Percentiles rank a stretch among this genome's conserved stretches.
Conservation (phyloP, 2,113 vertebrate species). For the Lasiurus borealis region DNA sequence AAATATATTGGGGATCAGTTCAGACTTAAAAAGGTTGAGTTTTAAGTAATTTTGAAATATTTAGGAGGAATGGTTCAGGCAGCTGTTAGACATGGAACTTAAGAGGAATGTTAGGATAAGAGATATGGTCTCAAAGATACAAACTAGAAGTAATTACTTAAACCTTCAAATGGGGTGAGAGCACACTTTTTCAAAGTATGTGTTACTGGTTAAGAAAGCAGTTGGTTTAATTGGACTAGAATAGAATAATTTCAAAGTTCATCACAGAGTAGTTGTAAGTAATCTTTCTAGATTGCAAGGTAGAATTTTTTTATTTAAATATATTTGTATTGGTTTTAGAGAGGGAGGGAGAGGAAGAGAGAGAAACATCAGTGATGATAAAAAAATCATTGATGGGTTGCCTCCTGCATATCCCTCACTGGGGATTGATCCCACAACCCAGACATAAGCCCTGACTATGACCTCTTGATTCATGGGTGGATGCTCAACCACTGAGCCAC, state of each 20-base stretch:
- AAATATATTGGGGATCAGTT: not conserved
- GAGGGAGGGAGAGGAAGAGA: too few relatives aligned
- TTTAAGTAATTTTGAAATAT: slow-evolving; percentile 48
- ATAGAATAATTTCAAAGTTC: slow-evolving; percentile 62
- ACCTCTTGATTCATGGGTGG: too few relatives aligned
- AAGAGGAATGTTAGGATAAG: not conserved
- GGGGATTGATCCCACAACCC: too few relatives aligned
- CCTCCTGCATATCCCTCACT: too few relatives aligned
- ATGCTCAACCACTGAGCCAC: too few relatives aligned
- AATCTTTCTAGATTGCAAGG: slow-evolving; percentile 43
- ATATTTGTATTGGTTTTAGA: too few relatives aligned
- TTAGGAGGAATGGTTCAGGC: not conserved
- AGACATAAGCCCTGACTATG: too few relatives aligned
- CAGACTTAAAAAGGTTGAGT: slow-evolving; percentile 33
- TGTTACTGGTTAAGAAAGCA: slow-evolving; percentile 55
- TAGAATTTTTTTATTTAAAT: slow-evolving; percentile 3
- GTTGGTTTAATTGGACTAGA: slow-evolving; percentile 33
- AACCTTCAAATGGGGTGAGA: slow-evolving; percentile 14
- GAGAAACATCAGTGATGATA: too few relatives aligned
- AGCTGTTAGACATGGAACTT: slow-evolving; percentile 11
- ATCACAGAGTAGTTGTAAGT: slow-evolving; percentile 47
- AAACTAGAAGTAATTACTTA: slow-evolving; percentile 11
- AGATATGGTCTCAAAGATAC: not conserved
- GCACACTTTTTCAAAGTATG: slow-evolving; percentile 37
- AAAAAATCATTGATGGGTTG: too few relatives aligned